A percentile compares a stretch with the other conserved stretches of the same genome.
Conservation (phyloP, 2,113 vertebrate species). For the Larimichthys polyactis region DNA sequence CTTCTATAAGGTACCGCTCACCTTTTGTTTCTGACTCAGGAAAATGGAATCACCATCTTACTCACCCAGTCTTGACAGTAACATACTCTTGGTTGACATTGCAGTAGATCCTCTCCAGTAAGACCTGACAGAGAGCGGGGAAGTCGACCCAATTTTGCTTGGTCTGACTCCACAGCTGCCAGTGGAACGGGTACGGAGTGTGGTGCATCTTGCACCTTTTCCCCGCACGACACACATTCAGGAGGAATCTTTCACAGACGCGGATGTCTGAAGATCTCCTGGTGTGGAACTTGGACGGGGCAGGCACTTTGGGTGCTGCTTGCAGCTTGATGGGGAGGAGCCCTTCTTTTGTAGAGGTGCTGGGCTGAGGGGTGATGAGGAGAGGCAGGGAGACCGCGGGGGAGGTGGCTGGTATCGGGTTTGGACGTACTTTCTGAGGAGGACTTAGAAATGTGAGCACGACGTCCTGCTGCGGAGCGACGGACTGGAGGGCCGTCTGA, state of each 20-base stretch:
- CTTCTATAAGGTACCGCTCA: no score
- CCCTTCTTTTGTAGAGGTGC: background rate
- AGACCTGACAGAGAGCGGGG: slow-evolving; percentile 36
- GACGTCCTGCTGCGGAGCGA: background rate
- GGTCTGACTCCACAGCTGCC: slow-evolving; percentile 62
- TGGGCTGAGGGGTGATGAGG: slow-evolving; percentile 24
- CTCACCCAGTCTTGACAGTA: slow-evolving; percentile 55
- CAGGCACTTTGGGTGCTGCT: fast-evolving
- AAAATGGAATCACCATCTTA: no score
- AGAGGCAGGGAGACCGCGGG: slow-evolving; percentile 34
- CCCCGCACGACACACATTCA: slow-evolving; percentile 17
- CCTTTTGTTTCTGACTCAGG: background rate
- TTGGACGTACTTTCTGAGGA: no score
- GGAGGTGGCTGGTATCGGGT: background rate
- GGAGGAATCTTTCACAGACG: slow-evolving; percentile 75
- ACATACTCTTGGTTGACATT: background rate
- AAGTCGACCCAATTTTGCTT: slow-evolving; percentile 58
- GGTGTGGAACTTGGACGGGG: slow-evolving; percentile 40
- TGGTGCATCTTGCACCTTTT: slow-evolving; percentile 68
- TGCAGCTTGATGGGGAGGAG: background rate
- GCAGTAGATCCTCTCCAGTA: slow-evolving; percentile 72
- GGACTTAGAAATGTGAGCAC: background rate
- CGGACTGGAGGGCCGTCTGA: slow-evolving; percentile 14
- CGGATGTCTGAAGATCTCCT: slow-evolving; percentile 5
- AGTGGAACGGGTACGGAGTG: slow-evolving; percentile 74